phyloP scores from a whole-genome alignment of 2,888 invertebrate genomes.

The Diaphora mendica region DNA sequence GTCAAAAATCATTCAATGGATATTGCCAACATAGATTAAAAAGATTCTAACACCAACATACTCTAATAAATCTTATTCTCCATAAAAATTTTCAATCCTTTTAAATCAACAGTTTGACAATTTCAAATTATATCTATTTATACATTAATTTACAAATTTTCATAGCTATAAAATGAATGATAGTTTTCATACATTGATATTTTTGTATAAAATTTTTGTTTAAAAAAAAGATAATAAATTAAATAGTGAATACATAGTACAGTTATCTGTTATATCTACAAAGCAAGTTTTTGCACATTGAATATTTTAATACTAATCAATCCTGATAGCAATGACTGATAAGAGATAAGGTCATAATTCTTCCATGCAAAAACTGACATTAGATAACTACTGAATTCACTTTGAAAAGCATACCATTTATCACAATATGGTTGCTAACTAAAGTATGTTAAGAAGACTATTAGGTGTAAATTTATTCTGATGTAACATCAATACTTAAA shows the following conservation, averaged over 20 bases:
- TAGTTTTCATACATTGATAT: constrained; percentile 34
- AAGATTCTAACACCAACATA: constrained; percentile 16
- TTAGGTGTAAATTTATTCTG: constrained; percentile 44
- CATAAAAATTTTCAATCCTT: constrained; percentile 14
- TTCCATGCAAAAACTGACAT: constrained; percentile 35
- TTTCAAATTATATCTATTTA: constrained; percentile 19
- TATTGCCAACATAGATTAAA: background rate
- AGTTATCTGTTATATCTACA: constrained; percentile 24
- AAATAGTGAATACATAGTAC: constrained; percentile 28
- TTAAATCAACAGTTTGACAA: constrained; percentile 4
- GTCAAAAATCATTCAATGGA: background rate
- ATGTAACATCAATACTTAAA: constrained; percentile 43
- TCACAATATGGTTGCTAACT: constrained; percentile 28
- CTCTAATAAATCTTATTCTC: constrained; percentile 26
- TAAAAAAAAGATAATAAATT: constrained; percentile 7
- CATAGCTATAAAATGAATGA: constrained; percentile 3
- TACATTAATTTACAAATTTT: constrained; percentile 1
- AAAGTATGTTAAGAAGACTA: constrained; percentile 36
- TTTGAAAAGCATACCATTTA: constrained; percentile 42
- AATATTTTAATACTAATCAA: constrained; percentile 28
- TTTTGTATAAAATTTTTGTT: constrained; percentile 41
- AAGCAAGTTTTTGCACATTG: constrained; percentile 33
- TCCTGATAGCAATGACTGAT: constrained; percentile 34
- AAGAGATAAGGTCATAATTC: constrained; percentile 32
- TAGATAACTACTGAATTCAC: constrained; percentile 41